Evolutionary conservation across 2,888 invertebrate genomes (phyloP).

Genomic region (Melinaea marsaeus): DNA sequence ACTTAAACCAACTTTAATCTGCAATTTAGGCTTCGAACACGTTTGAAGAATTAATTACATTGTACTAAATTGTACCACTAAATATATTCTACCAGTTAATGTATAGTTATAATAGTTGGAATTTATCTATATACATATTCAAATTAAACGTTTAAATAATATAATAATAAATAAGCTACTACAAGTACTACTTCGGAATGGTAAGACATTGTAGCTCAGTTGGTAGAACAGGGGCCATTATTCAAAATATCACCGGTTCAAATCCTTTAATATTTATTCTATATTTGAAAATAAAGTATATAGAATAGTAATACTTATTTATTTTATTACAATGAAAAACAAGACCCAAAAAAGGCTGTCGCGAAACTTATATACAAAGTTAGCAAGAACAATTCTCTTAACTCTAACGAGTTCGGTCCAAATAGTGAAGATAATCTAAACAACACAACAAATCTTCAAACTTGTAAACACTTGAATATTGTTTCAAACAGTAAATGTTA

Average conservation of each 20-base stretch:
- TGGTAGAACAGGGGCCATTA: too few species aligned
- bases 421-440: conserved; percentile 11
- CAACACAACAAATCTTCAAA: conserved; percentile 12
- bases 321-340: too few species aligned
- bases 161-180: too few species aligned
- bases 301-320: too few species aligned
- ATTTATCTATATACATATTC: too few species aligned
- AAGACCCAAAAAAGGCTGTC: neutral
- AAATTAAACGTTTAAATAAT: too few species aligned
- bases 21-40: conserved; percentile 16
- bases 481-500: neutral
- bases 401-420: conserved; percentile 16
- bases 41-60: conserved; percentile 14
- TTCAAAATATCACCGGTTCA: too few species aligned
- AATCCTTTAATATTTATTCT: too few species aligned
- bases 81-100: neutral
- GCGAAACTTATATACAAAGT: conserved; percentile 14
- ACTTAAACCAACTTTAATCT: conserved; percentile 18
- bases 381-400: conserved; percentile 11
- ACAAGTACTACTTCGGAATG: too few species aligned
- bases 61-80: neutral
- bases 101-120: too few species aligned
- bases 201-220: too few species aligned
- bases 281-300: too few species aligned
- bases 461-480: conserved; percentile 4